Base-by-base conservation (phyloP, 1,140 invertebrate species). In the Onthophagus taurus region DNA sequence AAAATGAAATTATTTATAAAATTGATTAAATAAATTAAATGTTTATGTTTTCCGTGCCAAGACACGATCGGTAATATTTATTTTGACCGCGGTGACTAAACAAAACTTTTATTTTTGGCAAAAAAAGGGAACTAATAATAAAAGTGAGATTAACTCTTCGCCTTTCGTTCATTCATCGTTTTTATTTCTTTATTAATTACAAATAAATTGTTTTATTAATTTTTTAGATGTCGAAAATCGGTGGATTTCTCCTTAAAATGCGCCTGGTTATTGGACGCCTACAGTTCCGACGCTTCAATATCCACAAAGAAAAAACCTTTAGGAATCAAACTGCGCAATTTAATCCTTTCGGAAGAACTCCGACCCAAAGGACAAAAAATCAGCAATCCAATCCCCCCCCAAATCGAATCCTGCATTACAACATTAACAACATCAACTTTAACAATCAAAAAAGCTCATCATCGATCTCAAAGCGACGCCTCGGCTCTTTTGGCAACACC, bases 211-310 rank as follows among this genome's bases (percentile, higher is more conserved):
- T n/a, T n/a, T n/a, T n/a, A n/a, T n/a, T n/a, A n/a, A n/a, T 12
- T 21, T 66, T 67, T 5, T 60, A 89, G 93, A 59, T 97, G 93
- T 75, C 80, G 91, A 57, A 80, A 85, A 58, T 91, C 88, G 53
- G 87, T 89, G 41, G 90, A 97, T 70, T 98, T 98, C 67, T 91
- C 92, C 17, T 73, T 98, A 37, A 87, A 92, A 64, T 86, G 93
- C 66, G 85, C 89, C 50, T 98, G 94, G 94, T 69, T 98, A 11
- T 71, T 99, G 49, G 89, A 94, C 50, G 92, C 95, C 4, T 98
- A 94, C 60, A 85, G 85, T 53, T 80, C 83, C 13, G 88, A 92
- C 63, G 75, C 78, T 44, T 71, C 75, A 47, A 67, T 81, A 45
- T 76, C 79, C 43, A 78, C 77, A 64, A 63, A 63, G 45, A 90